phyloP scores from a whole-genome alignment of 1,140 invertebrate genomes.

The Stegodyphus mimosarum region DNA sequence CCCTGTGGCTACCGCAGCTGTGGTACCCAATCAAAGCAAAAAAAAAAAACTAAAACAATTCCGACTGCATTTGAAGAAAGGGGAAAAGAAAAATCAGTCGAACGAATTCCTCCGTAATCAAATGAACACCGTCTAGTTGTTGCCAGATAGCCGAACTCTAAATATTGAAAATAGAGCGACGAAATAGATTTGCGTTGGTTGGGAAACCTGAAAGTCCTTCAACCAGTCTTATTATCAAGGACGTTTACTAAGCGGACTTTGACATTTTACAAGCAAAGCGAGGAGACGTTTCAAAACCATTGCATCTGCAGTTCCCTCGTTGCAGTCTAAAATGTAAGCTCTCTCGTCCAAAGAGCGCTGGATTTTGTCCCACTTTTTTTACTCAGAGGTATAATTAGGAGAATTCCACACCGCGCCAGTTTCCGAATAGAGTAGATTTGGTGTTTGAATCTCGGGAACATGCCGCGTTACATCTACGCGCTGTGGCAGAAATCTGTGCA shows the following conservation, averaged over 20 bases:
- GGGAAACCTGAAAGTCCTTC: slow-evolving; percentile 34
- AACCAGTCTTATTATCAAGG: slow-evolving; percentile 19
- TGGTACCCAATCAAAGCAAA: not conserved
- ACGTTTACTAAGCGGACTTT: slow-evolving; percentile 1
- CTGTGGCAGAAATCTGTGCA: slow-evolving; percentile 58
- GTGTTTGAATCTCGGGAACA: slow-evolving; percentile 41
- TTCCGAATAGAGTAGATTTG: not conserved
- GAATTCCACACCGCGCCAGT: not conserved
- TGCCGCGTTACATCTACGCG: slow-evolving; percentile 66
- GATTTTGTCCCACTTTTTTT: not conserved
- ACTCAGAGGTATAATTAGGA: not conserved
- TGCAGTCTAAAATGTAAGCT: not conserved
- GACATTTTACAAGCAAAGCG: not conserved
- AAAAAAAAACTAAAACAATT: not conserved
- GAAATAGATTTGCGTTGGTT: slow-evolving; percentile 8
- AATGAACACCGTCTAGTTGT: not conserved
- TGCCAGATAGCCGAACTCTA: not conserved
- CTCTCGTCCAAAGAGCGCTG: not conserved
- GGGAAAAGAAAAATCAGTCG: not conserved
- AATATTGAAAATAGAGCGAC: slow-evolving; percentile 7
- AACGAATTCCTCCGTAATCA: not conserved
- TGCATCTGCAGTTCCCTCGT: not conserved
- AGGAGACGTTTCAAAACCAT: not conserved
- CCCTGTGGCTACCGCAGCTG: not conserved
- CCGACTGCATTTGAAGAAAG: no score